Base-by-base conservation (phyloP, 2,113 vertebrate genomes). In the Dicaeum eximium region DNA sequence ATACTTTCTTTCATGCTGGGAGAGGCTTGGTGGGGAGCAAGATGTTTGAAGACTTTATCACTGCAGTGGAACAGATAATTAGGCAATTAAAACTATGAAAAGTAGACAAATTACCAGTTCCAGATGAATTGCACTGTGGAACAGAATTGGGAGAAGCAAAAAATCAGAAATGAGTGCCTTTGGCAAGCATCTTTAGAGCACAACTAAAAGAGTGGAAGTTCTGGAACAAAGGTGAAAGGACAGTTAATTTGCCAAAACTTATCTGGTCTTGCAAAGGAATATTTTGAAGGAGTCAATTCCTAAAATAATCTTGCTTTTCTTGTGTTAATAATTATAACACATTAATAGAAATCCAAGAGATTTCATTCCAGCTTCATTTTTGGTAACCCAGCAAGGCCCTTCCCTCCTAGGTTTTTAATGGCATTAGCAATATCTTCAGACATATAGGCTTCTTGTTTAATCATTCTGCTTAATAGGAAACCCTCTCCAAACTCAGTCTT, bases 61-160 rank as follows among this genome's bases (percentile, higher is more conserved):
- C 80, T 94, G 74, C 56, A 67, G 44, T 77, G 15, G 47, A 96
- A 80, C 66, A 88, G 86, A 94, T 77, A 97, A 94, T 96, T 94
- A 92, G 65, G 58, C 70, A 96, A 95, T 94, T 97, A 94, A 89
- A 94, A 90, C 91, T 86, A 88, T 85, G 77, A 94, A 67, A 94
- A 84, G 75, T 88, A 80, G 57, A 88, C 73, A 86, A 93, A 96
- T 90, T 93, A 95, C 62, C 28, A 93, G 47, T 80, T 96, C 40
- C 53, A 86, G 65, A 93, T 80, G 50, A 96, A 91, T 37, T 80
- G 40, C 7, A 21, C 9, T 72, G 58, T 85, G 79, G 57, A 94
- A 56, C 23, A 83, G 54, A 92, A 58, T 58, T 71, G 45, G 56
- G 13, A 95, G 27, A 90, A 92, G 51, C 28, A 86, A 91, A 54